Evolutionary conservation across 53 echinoderm and acorn worm species (phyloP), one percentile per base, ranked within the genome.

Genomic region (Glandiceps talaboti): DNA sequence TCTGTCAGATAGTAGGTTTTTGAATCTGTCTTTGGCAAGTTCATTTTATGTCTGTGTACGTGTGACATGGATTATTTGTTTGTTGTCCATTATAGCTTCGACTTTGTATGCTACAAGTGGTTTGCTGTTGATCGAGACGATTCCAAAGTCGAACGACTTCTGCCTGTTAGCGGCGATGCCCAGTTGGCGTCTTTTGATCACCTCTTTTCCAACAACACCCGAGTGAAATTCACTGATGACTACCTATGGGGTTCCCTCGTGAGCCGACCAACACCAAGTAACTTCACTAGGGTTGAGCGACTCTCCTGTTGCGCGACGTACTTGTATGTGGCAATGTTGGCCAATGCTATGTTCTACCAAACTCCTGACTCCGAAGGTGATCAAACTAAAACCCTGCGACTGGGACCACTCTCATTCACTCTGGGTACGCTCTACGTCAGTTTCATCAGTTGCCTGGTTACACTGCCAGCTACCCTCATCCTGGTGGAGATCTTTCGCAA

Each of bases 201-300:
- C 31, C 86, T 91, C 29, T 84, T 91, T 77, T 86, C 81, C 86
- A 84, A 88, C 73, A 84, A 82, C 74, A 86, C 86, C 26, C 88
- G 91, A 0, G 83, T 79, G 73, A 79, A 86, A 29, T 82, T 91
- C 29, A 88, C 86, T 26, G 91, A 91, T 45, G 88, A 86, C 32
- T 88, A 91, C 72, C 86, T 91, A 26, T 91, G 91, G 91, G 88
- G 88, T 74, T 91, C 91, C 20, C 84, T 91, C 0, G 86, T 91
- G 83, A 91, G 86, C 79, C 88, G 91, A 10, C 91, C 91, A 1
- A 91, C 91, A 26, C 81, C 84, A 1, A 89, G 91, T 80, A n/a
- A 30, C 31, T 91, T 91, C 79, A 91, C 86, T 73, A 81, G 91
- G 30, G 86, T 89, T 29, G 88, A 91, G 74, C 84, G 91, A 0